phyloP scores from a whole-genome alignment of 2,797 vertebrate genomes.

The Lateolabrax maculatus region DNA sequence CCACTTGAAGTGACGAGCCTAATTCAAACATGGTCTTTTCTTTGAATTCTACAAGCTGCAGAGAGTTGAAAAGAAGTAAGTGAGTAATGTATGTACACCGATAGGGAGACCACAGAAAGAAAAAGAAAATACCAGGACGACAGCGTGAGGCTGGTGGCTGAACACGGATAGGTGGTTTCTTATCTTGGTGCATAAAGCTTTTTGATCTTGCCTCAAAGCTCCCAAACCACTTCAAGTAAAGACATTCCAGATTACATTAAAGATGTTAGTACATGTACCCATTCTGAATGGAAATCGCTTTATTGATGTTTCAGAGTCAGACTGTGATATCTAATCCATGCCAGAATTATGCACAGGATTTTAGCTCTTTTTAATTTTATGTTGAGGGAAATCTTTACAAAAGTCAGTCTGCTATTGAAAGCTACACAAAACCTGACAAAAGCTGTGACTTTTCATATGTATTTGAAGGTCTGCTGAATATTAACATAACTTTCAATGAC shows the following conservation, averaged over 20 bases:
- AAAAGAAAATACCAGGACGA: slow-evolving; percentile 43
- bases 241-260: slow-evolving; percentile 54
- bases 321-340: slow-evolving; percentile 14
- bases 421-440: not conserved
- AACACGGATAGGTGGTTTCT: slow-evolving; percentile 52
- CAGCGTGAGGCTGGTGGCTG: slow-evolving; percentile 26
- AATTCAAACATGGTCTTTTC: slow-evolving; percentile 31
- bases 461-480: not conserved
- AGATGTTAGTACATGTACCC: slow-evolving; percentile 24
- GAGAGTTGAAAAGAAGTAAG: slow-evolving; percentile 29
- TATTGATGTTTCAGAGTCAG: slow-evolving; percentile 43
- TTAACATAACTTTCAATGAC: not conserved
- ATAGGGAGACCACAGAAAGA: slow-evolving; percentile 31
- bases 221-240: slow-evolving; percentile 54
- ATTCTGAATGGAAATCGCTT: slow-evolving; percentile 38
- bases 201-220: slow-evolving; percentile 67
- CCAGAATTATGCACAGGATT: slow-evolving; percentile 13
- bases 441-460: not conserved
- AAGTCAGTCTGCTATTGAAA: not conserved
- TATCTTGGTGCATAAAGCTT: slow-evolving; percentile 49
- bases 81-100: slow-evolving; percentile 23
- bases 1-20: slow-evolving; percentile 29
- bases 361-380: slow-evolving; percentile 3
- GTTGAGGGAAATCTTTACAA: not conserved
- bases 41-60: slow-evolving; percentile 23